Conservation (phyloP, 2,888 invertebrate species). For the Microctonus hyperodae region DNA sequence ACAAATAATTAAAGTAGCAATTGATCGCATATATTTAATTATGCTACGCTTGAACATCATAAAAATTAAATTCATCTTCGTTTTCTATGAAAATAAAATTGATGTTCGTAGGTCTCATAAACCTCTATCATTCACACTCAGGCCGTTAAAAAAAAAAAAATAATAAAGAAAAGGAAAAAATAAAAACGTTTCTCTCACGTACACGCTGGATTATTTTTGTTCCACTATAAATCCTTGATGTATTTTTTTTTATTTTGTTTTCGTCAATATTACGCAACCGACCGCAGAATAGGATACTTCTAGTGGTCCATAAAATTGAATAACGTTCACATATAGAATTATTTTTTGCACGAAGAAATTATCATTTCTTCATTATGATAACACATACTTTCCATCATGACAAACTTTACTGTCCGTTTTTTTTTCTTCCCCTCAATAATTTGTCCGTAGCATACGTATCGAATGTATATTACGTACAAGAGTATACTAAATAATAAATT, state of each 20-base stretch:
- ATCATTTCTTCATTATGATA: background rate
- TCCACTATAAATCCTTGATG: slow-evolving; percentile 22
- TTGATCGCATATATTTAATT: background rate
- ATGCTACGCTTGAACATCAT: background rate
- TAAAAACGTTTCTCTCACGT: slow-evolving; percentile 15
- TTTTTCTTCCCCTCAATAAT: slow-evolving; percentile 32
- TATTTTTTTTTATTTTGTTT: slow-evolving; percentile 13
- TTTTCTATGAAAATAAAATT: slow-evolving; percentile 13
- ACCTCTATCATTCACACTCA: background rate
- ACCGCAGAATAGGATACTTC: slow-evolving; percentile 17
- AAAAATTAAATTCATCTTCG: background rate
- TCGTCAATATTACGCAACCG: background rate
- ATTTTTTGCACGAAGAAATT: slow-evolving; percentile 6
- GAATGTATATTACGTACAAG: slow-evolving; percentile 45
- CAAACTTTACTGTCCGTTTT: slow-evolving; percentile 32
- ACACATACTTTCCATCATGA: slow-evolving; percentile 17
- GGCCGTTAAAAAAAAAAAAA: slow-evolving; percentile 11
- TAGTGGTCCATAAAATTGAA: slow-evolving; percentile 12
- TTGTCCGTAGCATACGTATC: slow-evolving; percentile 26
- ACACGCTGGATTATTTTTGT: slow-evolving; percentile 25
- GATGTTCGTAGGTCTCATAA: slow-evolving; percentile 12
- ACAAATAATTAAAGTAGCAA: slow-evolving; percentile 22
- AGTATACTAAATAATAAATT: slow-evolving; percentile 52
- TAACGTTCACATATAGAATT: slow-evolving; percentile 20
- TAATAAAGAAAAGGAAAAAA: slow-evolving; percentile 14